Evolutionary conservation across 2,888 invertebrate genomes (phyloP).

Genomic region (Sinotaia quadrata): DNA sequence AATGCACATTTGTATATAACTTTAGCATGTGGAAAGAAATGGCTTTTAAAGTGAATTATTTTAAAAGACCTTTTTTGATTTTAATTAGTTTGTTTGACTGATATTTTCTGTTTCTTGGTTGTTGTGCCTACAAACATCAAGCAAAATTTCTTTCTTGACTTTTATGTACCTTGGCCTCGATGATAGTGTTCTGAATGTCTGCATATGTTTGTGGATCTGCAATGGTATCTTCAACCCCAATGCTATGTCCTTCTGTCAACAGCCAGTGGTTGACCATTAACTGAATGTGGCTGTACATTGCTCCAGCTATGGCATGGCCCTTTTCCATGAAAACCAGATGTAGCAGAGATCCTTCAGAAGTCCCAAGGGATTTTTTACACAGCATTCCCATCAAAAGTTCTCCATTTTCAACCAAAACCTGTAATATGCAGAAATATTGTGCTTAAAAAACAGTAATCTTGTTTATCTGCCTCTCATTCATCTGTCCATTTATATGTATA

Average conservation of each 20-base stretch:
- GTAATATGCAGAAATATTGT: slow-evolving; percentile 14
- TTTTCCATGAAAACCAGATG: slow-evolving; percentile 98
- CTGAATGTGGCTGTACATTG: slow-evolving; percentile 99
- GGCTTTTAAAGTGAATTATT: no score
- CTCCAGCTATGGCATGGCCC: slow-evolving; percentile 92
- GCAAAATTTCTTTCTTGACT: no score
- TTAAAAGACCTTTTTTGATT: no score
- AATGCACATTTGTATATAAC: no score
- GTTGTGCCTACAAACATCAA: no score
- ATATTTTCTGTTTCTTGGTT: no score
- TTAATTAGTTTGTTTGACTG: no score
- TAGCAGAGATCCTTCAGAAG: slow-evolving; percentile 95
- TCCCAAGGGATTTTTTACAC: slow-evolving; percentile 97
- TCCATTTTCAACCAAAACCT: slow-evolving; percentile 97
- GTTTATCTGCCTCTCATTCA: no score
- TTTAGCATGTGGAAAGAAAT: no score
- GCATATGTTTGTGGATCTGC: slow-evolving; percentile 98
- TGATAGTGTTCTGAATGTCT: slow-evolving; percentile 98
- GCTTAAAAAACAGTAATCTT: no score
- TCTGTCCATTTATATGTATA: no score
- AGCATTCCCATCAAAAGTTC: slow-evolving; percentile 97
- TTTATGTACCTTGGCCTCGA: slow-evolving; percentile 89
- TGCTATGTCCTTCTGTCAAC: slow-evolving; percentile 82
- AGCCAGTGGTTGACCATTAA: slow-evolving; percentile 99
- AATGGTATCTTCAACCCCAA: slow-evolving; percentile 97